Evolutionary conservation across 2,113 vertebrate species (phyloP).

Genomic region (Tiliqua scincoides): DNA sequence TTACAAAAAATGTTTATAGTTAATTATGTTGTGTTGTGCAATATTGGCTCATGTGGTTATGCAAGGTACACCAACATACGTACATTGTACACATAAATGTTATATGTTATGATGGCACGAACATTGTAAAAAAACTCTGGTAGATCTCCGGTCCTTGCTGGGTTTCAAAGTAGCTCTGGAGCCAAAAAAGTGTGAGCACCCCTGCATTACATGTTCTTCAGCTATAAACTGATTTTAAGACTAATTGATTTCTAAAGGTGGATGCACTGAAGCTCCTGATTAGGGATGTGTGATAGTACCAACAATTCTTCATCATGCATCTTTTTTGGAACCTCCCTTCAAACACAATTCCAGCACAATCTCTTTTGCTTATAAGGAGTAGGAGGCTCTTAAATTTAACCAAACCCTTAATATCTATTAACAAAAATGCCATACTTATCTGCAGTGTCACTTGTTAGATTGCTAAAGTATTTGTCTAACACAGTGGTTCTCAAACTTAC

Average conservation of each 20-base stretch:
- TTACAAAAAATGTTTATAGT: too few species aligned
- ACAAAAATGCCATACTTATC: background rate
- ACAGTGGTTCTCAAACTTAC: too few species aligned
- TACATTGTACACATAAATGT: too few species aligned
- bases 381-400: background rate
- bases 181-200: too few species aligned
- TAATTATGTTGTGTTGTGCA: too few species aligned
- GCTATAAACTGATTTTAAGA: background rate
- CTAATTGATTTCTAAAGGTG: background rate
- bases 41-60: too few species aligned
- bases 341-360: background rate
- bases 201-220: background rate
- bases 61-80: too few species aligned
- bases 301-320: background rate
- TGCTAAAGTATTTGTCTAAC: background rate
- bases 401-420: background rate
- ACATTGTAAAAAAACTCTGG: too few species aligned
- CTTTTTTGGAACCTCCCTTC: fast-evolving
- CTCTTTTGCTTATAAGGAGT: background rate
- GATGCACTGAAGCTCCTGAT: background rate
- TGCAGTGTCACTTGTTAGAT: background rate
- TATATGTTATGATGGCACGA: too few species aligned
- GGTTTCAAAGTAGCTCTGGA: too few species aligned
- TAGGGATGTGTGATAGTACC: background rate
- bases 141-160: too few species aligned